Conservation (phyloP, 2,888 invertebrate species). For the Brachyopa scutellaris region DNA sequence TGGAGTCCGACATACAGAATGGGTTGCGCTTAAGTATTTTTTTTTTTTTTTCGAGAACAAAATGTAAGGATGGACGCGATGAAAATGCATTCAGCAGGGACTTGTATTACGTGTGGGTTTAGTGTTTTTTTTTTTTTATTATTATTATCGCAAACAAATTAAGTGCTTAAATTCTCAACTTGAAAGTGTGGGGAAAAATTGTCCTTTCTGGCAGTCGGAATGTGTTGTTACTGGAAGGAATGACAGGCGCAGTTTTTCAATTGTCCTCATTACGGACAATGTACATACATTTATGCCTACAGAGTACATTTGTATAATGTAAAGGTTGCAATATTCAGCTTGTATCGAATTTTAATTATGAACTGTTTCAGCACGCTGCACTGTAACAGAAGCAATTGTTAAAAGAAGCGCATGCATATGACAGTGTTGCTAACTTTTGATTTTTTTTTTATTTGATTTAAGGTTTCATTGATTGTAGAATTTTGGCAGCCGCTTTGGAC, state of each 20-base stretch:
- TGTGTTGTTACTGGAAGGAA: constrained; percentile 2
- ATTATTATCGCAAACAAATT: constrained; percentile 43
- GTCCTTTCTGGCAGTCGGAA: neutral
- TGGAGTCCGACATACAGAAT: constrained; percentile 33
- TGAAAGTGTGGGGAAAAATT: constrained; percentile 11
- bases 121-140: constrained; percentile 7
- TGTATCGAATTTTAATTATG: too few species aligned
- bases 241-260: constrained; percentile 19
- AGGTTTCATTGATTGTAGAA: too few species aligned
- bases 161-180: constrained; percentile 45
- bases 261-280: constrained; percentile 1
- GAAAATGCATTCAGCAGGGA: constrained; percentile 38
- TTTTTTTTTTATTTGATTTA: too few species aligned
- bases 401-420: too few species aligned
- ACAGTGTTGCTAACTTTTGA: too few species aligned
- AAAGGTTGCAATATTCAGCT: too few species aligned
- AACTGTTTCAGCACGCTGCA: too few species aligned
- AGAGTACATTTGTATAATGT: too few species aligned
- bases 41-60: constrained; percentile 12
- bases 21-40: neutral
- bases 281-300: too few species aligned
- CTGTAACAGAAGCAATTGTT: too few species aligned
- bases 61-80: constrained; percentile 7
- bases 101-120: constrained; percentile 14
- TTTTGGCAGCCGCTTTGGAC: too few species aligned